Base-by-base conservation (phyloP, 2,797 vertebrate genomes). In the Sphenodon punctatus region DNA sequence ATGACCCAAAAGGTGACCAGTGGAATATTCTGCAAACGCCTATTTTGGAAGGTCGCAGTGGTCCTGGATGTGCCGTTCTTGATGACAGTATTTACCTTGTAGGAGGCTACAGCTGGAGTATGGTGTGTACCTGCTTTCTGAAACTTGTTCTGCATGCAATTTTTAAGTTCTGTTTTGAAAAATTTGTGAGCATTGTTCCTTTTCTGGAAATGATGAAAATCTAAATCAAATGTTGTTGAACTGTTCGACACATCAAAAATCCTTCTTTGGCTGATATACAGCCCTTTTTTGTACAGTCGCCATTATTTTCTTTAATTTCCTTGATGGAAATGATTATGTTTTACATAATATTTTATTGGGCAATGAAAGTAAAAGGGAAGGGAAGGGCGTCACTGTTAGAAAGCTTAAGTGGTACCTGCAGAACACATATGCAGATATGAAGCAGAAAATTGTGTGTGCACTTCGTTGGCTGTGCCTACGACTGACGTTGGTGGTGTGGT, bases 31-130 rank as follows among this genome's bases (percentile, higher is more conserved):
- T 99, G 48, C 98, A 99, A 94, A 99, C 98, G 12, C 98, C 99
- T 34, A 99, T 99, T 90, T 92, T 99, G 88, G 99, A 99, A 92
- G 99, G 99, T 25, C 98, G 99, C 86, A 99, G 99, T 39, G 99
- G 99, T 17, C 99, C 99, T 4, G 98, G 99, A 81, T 99, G 99
- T 2, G 97, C 98, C 8, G 98, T 98, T 76, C 95, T 99, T 55
- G 98, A 99, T 1, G 98, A 99, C 90, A 99, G 97, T 82, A 99
- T 99, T 95, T 99, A 98, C 91, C 97, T 99, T 12, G 97, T 99
- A 15, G 99, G 99, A 27, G 98, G 98, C 88, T 99, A 99, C 93
- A 99, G 99, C 94, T 99, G 99, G 99, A 99, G 99, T 92, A 99
- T 99, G 99, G 99, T 99, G 94, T 8, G 87, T 91, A 67, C 49